A percentile compares a stretch with the other conserved stretches of the same genome.
Conservation (phyloP, 2,888 invertebrate species). For the Hyles lineata region DNA sequence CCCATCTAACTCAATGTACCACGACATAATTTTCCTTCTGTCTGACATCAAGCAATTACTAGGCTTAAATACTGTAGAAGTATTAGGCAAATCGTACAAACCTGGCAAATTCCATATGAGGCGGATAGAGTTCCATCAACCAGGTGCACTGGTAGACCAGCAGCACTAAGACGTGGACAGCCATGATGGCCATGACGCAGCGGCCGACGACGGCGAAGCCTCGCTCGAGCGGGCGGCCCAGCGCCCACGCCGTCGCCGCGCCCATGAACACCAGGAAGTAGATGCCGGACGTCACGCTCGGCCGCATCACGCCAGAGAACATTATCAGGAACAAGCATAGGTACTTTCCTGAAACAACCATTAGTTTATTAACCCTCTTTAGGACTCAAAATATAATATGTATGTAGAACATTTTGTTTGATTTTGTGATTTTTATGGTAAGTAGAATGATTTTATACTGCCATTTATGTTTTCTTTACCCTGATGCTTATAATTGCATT, state of each 20-base stretch:
- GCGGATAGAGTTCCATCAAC: conserved; percentile 89
- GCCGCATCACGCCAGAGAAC: conserved; percentile 90
- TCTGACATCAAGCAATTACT: background rate
- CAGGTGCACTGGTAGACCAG: conserved; percentile 94
- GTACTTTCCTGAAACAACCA: conserved; percentile 85
- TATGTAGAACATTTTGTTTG: too few relatives aligned
- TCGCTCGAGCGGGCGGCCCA: conserved; percentile 89
- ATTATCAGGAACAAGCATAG: conserved; percentile 87
- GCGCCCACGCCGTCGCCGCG: conserved; percentile 94
- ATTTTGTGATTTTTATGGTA: too few relatives aligned
- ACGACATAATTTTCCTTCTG: background rate
- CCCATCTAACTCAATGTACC: background rate
- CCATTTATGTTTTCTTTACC: too few relatives aligned
- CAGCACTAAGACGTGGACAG: conserved; percentile 89
- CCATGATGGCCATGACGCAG: conserved; percentile 89
- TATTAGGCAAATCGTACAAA: conserved; percentile 57
- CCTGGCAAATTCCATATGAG: conserved; percentile 90
- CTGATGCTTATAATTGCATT: too few relatives aligned
- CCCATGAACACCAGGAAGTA: conserved; percentile 95
- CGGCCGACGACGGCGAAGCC: conserved; percentile 91
- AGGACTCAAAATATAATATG: too few relatives aligned
- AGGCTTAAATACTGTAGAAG: background rate
- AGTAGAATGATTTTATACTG: too few relatives aligned
- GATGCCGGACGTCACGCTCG: conserved; percentile 92
- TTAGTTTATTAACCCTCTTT: background rate